These are phyloP conservation scores for Seriola dumerili DNA, from an alignment of 2,113 vertebrate genomes.

Conservation along the genomic window DNA sequence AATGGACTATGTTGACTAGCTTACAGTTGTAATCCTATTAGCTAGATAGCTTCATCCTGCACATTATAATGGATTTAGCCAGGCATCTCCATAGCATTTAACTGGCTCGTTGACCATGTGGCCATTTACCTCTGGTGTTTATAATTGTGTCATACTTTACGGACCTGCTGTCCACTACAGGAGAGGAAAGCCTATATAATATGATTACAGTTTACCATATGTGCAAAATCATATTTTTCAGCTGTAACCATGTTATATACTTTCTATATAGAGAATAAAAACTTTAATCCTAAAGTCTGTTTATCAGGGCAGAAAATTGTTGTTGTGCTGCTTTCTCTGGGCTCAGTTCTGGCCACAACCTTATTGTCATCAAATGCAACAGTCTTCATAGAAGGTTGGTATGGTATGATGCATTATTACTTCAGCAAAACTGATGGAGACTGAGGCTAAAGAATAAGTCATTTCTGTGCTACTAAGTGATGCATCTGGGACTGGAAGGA, in stretches of 20 bases:
- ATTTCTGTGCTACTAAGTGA: not conserved
- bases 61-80: slow-evolving; percentile 6
- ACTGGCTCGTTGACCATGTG: not conserved
- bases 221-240: not conserved
- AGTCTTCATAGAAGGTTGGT: not conserved
- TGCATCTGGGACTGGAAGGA: not conserved
- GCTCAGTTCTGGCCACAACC: too few species aligned
- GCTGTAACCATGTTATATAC: slow-evolving; percentile 4
- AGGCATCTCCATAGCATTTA: not conserved
- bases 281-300: not conserved
- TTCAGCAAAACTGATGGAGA: not conserved
- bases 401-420: not conserved
- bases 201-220: not conserved
- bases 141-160: not conserved
- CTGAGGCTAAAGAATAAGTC: too few species aligned
- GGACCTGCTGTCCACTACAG: not conserved
- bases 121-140: not conserved
- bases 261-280: not conserved
- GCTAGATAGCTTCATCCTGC: slow-evolving; percentile 13
- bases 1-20: not conserved
- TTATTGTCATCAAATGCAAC: not conserved
- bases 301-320: not conserved
- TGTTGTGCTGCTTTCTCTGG: too few species aligned
- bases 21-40: slow-evolving; percentile 27
- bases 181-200: not conserved